Conservation (phyloP, 2,888 invertebrate species). For the Phasia obesa region DNA sequence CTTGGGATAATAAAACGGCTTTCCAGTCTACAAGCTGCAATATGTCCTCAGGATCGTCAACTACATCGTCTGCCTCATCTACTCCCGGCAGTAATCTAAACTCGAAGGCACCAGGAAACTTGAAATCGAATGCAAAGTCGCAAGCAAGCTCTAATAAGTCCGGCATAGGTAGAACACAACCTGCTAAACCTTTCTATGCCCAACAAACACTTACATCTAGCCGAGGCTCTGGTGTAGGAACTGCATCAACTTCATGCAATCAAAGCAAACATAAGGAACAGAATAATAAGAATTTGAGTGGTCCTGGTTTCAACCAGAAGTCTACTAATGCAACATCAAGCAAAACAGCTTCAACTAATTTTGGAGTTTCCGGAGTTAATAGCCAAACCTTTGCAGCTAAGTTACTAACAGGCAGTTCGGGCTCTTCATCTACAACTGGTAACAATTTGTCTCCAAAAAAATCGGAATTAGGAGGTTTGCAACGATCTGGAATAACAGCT, state of each 20-base stretch:
- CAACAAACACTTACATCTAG: slow-evolving; percentile 72
- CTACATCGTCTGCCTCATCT: slow-evolving; percentile 76
- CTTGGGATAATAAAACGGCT: slow-evolving; percentile 81
- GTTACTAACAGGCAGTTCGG: slow-evolving; percentile 81
- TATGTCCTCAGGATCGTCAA: slow-evolving; percentile 75
- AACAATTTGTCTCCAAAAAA: slow-evolving; percentile 75
- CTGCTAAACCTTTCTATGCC: slow-evolving; percentile 78
- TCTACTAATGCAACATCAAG: slow-evolving; percentile 83
- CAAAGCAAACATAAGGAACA: slow-evolving; percentile 68
- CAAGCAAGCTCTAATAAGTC: slow-evolving; percentile 66
- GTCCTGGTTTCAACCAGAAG: slow-evolving; percentile 82
- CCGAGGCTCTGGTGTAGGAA: slow-evolving; percentile 69
- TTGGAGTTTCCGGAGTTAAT: slow-evolving; percentile 68
- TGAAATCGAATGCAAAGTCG: slow-evolving; percentile 74
- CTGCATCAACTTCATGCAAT: slow-evolving; percentile 23
- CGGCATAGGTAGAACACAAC: slow-evolving; percentile 74
- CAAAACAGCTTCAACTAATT: slow-evolving; percentile 26
- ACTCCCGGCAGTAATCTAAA: slow-evolving; percentile 66
- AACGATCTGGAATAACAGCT: slow-evolving; percentile 77
- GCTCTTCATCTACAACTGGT: slow-evolving; percentile 47
- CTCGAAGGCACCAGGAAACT: slow-evolving; percentile 55
- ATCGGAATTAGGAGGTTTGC: slow-evolving; percentile 74
- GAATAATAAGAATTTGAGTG: slow-evolving; percentile 46
- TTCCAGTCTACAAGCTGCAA: slow-evolving; percentile 72
- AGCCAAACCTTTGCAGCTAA: slow-evolving; percentile 83